These are phyloP conservation scores for Apodemus sylvaticus DNA, from an alignment of 2,113 vertebrate species.

Conservation along the genomic window DNA sequence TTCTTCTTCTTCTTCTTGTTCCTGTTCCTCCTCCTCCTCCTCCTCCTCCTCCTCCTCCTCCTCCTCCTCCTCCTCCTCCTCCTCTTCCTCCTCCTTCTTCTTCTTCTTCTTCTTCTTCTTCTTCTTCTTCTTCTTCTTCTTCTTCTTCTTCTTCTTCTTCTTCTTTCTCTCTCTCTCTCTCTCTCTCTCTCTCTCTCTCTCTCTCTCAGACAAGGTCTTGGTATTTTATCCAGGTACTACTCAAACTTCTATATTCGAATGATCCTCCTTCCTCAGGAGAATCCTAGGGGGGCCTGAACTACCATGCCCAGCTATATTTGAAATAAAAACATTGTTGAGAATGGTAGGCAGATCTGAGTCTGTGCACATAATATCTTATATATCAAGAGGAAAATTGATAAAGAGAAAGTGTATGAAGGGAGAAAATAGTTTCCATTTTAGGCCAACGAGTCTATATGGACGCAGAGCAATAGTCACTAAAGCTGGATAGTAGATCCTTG, in stretches of 20 bases:
- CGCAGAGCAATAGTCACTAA: neutral
- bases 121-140: too few species aligned
- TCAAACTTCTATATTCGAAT: neutral
- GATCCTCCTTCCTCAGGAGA: neutral
- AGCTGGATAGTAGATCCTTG: neutral
- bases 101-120: too few species aligned
- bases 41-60: too few species aligned
- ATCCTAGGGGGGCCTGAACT: neutral
- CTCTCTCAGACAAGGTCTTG: neutral
- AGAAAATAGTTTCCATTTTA: constrained; percentile 54
- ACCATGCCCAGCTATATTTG: neutral
- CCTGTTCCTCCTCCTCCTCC: too few species aligned
- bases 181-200: neutral
- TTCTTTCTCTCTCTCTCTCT: neutral
- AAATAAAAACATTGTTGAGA: neutral
- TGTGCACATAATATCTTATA: neutral
- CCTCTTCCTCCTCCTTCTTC: too few species aligned
- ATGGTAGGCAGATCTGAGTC: neutral
- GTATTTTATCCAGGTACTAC: neutral
- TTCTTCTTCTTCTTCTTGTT: too few species aligned
- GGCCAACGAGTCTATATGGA: neutral
- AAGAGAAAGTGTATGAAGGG: constrained; percentile 28
- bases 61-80: too few species aligned
- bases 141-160: too few species aligned
- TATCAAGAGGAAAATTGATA: constrained; percentile 21